These are phyloP conservation scores for Oxygymnocypris stewartii DNA, from an alignment of 2,113 vertebrate genomes.

Conservation along the genomic window DNA sequence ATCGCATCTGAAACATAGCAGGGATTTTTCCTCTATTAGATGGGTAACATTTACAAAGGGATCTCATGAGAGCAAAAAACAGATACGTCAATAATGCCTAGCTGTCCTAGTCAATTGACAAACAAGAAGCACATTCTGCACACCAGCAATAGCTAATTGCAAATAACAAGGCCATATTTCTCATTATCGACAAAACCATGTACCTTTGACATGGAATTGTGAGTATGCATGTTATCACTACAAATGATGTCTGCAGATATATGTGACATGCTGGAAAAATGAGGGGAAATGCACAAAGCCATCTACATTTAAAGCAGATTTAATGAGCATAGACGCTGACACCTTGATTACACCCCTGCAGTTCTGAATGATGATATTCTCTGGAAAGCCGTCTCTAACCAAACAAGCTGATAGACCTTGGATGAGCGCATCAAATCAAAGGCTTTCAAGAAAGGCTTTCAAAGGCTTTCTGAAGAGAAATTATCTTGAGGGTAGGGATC, in stretches of 20 bases:
- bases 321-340: constrained; percentile 35
- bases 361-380: constrained; percentile 25
- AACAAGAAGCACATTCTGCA: not conserved
- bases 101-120: not conserved
- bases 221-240: not conserved
- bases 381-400: constrained; percentile 5
- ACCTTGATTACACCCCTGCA: constrained; percentile 42
- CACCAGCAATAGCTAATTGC: not conserved
- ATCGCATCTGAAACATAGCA: not conserved
- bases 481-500: not conserved
- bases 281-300: constrained; percentile 38
- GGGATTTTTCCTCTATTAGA: constrained; percentile 8
- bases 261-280: not conserved
- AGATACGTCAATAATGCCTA: constrained; percentile 15
- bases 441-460: not conserved
- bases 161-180: not conserved
- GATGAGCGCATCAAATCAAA: not conserved
- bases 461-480: not conserved
- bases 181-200: constrained; percentile 10
- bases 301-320: not conserved
- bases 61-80: constrained; percentile 6
- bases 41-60: constrained; percentile 19
- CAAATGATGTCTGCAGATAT: not conserved
- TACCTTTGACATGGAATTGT: not conserved
- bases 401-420: constrained; percentile 17